Conservation (phyloP, 1,140 invertebrate genomes). For the Anthonomus grandis region DNA sequence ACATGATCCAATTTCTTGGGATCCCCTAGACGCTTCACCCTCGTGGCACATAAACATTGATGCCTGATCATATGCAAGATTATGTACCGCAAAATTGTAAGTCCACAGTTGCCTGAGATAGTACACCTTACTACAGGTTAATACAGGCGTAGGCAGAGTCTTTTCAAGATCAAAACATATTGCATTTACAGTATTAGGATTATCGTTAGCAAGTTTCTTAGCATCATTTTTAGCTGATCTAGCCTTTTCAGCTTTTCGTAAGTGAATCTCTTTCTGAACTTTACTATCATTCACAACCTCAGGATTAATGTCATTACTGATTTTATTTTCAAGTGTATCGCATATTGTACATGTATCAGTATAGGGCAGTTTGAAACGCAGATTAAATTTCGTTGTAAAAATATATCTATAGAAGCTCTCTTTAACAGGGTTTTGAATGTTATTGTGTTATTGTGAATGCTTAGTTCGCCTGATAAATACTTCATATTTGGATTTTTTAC, state of each 20-base stretch:
- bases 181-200: neutral
- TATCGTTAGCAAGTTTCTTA: conserved; percentile 6
- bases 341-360: too few species aligned
- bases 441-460: too few species aligned
- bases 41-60: conserved; percentile 22
- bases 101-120: conserved; percentile 28
- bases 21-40: conserved; percentile 3
- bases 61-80: neutral
- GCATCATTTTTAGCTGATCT: conserved; percentile 4
- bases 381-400: too few species aligned
- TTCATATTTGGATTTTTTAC: too few species aligned
- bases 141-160: conserved; percentile 17
- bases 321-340: conserved; percentile 5
- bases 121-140: conserved; percentile 20
- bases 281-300: neutral
- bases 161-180: conserved; percentile 27
- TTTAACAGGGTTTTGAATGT: too few species aligned
- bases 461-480: too few species aligned
- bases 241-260: conserved; percentile 1
- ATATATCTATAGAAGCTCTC: too few species aligned
- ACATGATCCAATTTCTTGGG: too few species aligned
- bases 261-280: conserved; percentile 7
- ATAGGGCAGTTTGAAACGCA: too few species aligned
- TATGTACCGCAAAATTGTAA: conserved; percentile 21
- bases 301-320: conserved; percentile 9